phyloP scores from a whole-genome alignment of 53 echinoderm and acorn worm genomes.

The Astropecten irregularis region DNA sequence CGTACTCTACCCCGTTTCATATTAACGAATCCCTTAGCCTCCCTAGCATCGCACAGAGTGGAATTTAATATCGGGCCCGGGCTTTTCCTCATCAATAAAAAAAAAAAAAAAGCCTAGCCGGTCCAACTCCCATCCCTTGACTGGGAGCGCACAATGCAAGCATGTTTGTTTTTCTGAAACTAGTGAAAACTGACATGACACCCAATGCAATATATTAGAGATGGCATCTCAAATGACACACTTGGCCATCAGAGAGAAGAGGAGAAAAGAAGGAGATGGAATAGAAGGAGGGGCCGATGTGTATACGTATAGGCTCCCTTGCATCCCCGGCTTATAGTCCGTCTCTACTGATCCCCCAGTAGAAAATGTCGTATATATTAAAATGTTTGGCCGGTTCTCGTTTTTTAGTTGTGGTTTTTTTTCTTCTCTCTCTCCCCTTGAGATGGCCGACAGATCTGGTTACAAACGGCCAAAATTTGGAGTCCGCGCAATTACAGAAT shows the following conservation, averaged over 20 bases:
- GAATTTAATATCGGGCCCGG: not conserved
- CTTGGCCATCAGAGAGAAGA: too few relatives aligned
- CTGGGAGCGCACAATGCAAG: conserved; percentile 13
- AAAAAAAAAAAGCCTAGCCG: too few relatives aligned
- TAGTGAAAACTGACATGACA: conserved; percentile 50
- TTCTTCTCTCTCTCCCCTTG: conserved; percentile 18
- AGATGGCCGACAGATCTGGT: conserved; percentile 22
- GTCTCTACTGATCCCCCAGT: not conserved
- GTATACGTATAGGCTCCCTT: too few relatives aligned
- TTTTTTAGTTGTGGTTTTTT: conserved; percentile 29
- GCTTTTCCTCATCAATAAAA: not conserved
- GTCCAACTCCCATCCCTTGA: too few relatives aligned
- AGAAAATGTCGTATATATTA: conserved; percentile 59
- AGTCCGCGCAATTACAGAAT: conserved; percentile 39
- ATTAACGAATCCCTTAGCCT: too few relatives aligned
- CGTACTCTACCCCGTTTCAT: too few relatives aligned
- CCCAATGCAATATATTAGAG: conserved; percentile 47
- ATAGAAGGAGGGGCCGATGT: too few relatives aligned
- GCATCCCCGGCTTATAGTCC: too few relatives aligned
- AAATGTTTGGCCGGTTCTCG: conserved; percentile 48
- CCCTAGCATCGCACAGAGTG: too few relatives aligned
- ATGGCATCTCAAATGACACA: conserved; percentile 22
- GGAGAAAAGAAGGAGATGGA: too few relatives aligned
- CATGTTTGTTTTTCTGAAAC: conserved; percentile 46
- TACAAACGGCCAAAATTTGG: conserved; percentile 29